Base-by-base conservation (phyloP, 2,888 invertebrate species). In the Limnephilus auricula region DNA sequence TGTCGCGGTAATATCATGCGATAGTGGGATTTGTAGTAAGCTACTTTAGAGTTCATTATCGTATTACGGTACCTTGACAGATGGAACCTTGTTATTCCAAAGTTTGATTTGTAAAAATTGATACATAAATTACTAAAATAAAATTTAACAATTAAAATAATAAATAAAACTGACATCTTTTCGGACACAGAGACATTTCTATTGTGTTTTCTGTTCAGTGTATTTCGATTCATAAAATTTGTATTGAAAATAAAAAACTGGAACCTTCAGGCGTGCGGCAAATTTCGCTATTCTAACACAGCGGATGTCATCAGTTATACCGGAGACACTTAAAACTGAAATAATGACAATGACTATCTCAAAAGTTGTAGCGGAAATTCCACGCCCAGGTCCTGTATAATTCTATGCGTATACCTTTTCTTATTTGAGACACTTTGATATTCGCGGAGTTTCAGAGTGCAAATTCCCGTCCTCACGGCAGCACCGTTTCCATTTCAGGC, bases 401-500 rank as follows among this genome's bases (percentile, higher is more conserved):
- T 82, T 34, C 34, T 34, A 82, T 32, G 34, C 34, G 2, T 82
- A 18, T 34, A 82, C 18, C 34, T 32, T 12, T 82, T 82, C 32
- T 82, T 82, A 18, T 31, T 25, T 18, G 25, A 25, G 82, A 18
- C 32, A 34, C 31, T 82, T 82, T 34, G 31, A 82, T 34, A 25
- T 82, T 31, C 82, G 9, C 82, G 5, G 82, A 82, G 82, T 32
- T 82, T 37, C 34, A 37, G 25, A 82, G 82, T 34, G 82, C 34
- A 32, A 82, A 82, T 82, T 82, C 34, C 34, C 82, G 34, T 82
- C 82, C 34, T 82, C 82, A 25, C 82, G 82, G 34, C 82, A 34
- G 82, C 82, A 25, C n/a, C 25, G 65, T n/a, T 82, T 82, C 82
- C 82, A 82, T 82, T 82, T 82, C 82, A 82, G 82, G 82, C 82